Base-by-base conservation (phyloP, 2,113 vertebrate species). In the Carettochelys insculpta region DNA sequence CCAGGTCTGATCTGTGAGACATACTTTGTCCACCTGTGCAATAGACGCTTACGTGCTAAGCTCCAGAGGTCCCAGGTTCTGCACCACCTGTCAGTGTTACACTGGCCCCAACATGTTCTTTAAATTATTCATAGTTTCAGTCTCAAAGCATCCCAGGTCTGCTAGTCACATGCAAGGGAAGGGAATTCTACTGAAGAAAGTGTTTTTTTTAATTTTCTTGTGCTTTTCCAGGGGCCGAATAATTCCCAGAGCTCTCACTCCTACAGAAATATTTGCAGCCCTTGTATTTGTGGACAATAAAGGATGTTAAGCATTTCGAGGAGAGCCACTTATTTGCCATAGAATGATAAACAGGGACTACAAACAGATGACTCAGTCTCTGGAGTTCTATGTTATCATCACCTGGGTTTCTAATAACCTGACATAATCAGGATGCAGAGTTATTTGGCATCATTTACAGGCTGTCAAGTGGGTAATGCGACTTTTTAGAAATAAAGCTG, bases 391-490 rank as follows among this genome's bases (percentile, higher is more conserved):
- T 83, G 87, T 81, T 91, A 65, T 82, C 87, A 78, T 92, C 89
- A 31, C 38, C 83, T 86, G 71, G 27, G 61, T 92, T 89, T 94
- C 85, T 82, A 94, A 91, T 92, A 80, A 50, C 90, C 90, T 38
- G 9, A 90, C 92, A 93, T 86, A 95, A 48, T 92, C 79, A 54
- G 58, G 47, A 87, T 53, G n/a, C 34, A 27, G 83, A 77, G 80
- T 56, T 79, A 56, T 92, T 92, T 83, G 52, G 78, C 61, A 92
- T 92, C 85, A 51, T 38, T 92, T 92, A 85, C 93, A 85, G 56
- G 68, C 56, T 92, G 50, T 90, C 71, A 85, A 78, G 20, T 65
- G 53, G 84, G 52, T 81, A 92, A 94, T 75, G 61, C 2, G 78
- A 56, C 77, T 90, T 94, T 84, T 83, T 92, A 91, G 93, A 94